Base-by-base conservation (phyloP, 1,140 invertebrate species). In the Drosophila nigromelanica region DNA sequence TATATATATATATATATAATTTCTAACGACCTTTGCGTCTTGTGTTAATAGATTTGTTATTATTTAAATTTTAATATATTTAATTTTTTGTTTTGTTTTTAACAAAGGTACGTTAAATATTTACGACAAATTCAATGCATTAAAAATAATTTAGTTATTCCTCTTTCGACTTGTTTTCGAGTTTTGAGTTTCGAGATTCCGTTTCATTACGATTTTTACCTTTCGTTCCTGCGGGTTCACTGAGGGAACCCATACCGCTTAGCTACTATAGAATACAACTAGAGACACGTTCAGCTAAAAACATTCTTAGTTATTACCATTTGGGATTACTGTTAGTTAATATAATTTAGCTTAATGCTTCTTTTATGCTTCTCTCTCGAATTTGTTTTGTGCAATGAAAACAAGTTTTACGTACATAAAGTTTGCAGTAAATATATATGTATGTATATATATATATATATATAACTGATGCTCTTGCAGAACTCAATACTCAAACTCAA, bases 101-200 rank as follows among this genome's bases (percentile, higher is more conserved):
- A 90, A 90, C 87, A 90, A 90, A 90, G 87, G 87, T 90, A 90
- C 87, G 78, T 81, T 90, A 90, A 90, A 90, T 90, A 90, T 82
- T 81, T 90, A 87, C 82, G 82, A 87, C 82, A 77, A 89, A 87
- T 89, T 87, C 82, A 87, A 87, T 87, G 83, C 82, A 87, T 89
- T 87, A 89, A 89, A 87, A 89, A 82, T 89, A 87, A 83, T 82
- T 70, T 89, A 82, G 78, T 76, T 76, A 69, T 63, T 73, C 37
- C 50, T 47, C 42, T 21, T 35, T 45, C 33, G 18, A 59, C 21
- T 47, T 52, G 8, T 18, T 55, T 51, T 39, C 40, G 42, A 52
- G 39, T 40, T 18, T 33, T 4, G 24, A 64, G 27, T 67, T 51
- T 43, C 42, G n/a, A 55, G 48, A 45, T 43, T 45, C 18, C 27